Evolutionary conservation across 2,888 invertebrate genomes (phyloP).

Genomic region (Leucozona laternaria): DNA sequence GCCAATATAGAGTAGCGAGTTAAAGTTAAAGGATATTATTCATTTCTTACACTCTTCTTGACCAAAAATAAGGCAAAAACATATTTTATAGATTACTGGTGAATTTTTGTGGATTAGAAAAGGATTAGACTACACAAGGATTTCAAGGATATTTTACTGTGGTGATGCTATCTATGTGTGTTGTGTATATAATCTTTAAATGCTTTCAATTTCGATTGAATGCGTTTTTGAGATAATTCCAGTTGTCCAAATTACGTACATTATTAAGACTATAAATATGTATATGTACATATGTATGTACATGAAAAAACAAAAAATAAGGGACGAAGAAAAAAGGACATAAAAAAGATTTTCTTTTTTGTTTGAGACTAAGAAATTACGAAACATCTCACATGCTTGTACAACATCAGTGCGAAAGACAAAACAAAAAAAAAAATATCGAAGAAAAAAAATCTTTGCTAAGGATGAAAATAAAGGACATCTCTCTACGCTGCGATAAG

Average conservation of each 20-base stretch:
- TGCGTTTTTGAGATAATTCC: conserved; percentile 60
- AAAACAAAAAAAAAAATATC: background rate
- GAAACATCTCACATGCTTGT: conserved; percentile 72
- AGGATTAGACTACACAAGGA: conserved; percentile 26
- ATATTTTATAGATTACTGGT: background rate
- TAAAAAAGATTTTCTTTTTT: conserved; percentile 15
- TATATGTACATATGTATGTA: background rate
- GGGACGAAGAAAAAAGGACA: conserved; percentile 5
- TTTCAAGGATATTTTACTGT: background rate
- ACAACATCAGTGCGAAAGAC: conserved; percentile 51
- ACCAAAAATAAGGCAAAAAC: background rate
- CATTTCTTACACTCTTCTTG: conserved; percentile 43
- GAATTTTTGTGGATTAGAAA: conserved; percentile 45
- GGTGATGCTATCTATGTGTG: no score
- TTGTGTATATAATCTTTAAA: conserved; percentile 41
- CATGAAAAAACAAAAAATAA: background rate
- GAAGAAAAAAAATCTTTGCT: conserved; percentile 20
- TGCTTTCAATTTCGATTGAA: conserved; percentile 54
- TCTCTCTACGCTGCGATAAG: conserved; percentile 49
- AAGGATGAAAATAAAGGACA: conserved; percentile 69
- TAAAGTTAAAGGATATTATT: conserved; percentile 17
- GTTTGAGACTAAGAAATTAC: conserved; percentile 59
- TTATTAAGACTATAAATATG: conserved; percentile 60
- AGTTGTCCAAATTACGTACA: conserved; percentile 43
- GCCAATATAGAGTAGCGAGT: background rate